Evolutionary conservation across 2,797 vertebrate species (phyloP), one percentile per base, ranked within the genome.

Genomic region (Sebastiscus tertius): DNA sequence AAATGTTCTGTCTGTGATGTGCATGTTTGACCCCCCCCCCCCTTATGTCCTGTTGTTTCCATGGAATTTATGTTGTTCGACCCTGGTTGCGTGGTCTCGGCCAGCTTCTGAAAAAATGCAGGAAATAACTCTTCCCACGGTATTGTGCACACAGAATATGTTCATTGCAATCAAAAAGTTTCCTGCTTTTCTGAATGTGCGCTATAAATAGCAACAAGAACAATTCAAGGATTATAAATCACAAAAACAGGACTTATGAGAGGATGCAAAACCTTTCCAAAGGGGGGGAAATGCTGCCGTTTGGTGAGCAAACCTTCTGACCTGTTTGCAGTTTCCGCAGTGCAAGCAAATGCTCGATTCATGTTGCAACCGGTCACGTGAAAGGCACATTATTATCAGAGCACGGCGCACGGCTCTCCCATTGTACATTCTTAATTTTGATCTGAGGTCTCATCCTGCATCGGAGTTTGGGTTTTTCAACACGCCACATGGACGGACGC

Each of bases 111-210:
- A 80, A 87, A 71, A 71, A 62, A 75, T 85, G 78, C 89, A 91
- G 92, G 93, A 93, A 93, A 86, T 83, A 64, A 75, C 84, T 77
- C 81, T 89, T 92, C 89, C 86, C 83, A 79, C 77, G 79, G 89
- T 88, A 91, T 88, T 92, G 91, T 93, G 87, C 77, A 61, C 79
- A 27, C 81, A 88, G 69, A 90, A 90, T 83, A 86, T 87, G 77
- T 87, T 85, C 80, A 81, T 72, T 80, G 89, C 90, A 91, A 94
- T 92, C 93, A 94, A 92, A 94, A 90, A 75, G 89, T 93, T 94
- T 94, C 93, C 92, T 94, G 93, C 91, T 88, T 93, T 91, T 92
- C 91, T 91, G 82, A 83, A 89, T 82, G 80, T 63, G 34, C 1
- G 59, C 72, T 89, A 93, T 87, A 92, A 94, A 95, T 93, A 93